These are phyloP conservation scores for Perdix hodgsoniae DNA, from an alignment of 2,797 vertebrate genomes.

Conservation along the genomic window DNA sequence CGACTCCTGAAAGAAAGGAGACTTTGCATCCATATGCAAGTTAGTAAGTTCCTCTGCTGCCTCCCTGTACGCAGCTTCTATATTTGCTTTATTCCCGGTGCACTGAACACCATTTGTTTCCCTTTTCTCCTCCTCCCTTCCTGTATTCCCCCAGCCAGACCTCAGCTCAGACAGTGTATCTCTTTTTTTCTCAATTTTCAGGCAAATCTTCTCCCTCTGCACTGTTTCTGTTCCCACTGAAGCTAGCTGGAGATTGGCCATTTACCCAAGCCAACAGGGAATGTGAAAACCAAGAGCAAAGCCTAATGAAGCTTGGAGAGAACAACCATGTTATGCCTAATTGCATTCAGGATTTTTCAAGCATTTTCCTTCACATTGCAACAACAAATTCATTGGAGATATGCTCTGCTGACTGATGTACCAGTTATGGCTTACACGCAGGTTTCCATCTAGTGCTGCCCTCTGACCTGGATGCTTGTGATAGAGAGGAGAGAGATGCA, in stretches of 20 bases:
- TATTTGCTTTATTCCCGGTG: neutral
- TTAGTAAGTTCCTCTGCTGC: neutral
- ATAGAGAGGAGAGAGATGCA: neutral
- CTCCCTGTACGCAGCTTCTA: neutral
- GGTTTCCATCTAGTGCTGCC: slow-evolving; percentile 26
- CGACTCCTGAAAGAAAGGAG: neutral
- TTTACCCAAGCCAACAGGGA: slow-evolving; percentile 48
- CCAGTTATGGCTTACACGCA: neutral
- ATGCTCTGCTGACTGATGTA: slow-evolving; percentile 35
- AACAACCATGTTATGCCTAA: slow-evolving; percentile 58
- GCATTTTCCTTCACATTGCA: slow-evolving; percentile 25
- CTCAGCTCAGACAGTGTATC: neutral
- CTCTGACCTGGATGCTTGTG: slow-evolving; percentile 49
- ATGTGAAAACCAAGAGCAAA: slow-evolving; percentile 45
- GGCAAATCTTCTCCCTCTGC: neutral
- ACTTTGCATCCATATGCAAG: neutral
- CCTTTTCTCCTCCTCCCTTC: neutral
- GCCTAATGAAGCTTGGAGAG: slow-evolving; percentile 68
- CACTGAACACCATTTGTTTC: neutral
- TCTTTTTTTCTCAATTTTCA: neutral
- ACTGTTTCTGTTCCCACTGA: neutral
- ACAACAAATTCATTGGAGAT: slow-evolving; percentile 34
- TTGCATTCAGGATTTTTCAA: slow-evolving; percentile 60
- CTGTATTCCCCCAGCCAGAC: neutral
- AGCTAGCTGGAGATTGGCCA: slow-evolving; percentile 8